Conservation (phyloP, 2,888 invertebrate genomes). For the Lasioglossum leucozonium region DNA sequence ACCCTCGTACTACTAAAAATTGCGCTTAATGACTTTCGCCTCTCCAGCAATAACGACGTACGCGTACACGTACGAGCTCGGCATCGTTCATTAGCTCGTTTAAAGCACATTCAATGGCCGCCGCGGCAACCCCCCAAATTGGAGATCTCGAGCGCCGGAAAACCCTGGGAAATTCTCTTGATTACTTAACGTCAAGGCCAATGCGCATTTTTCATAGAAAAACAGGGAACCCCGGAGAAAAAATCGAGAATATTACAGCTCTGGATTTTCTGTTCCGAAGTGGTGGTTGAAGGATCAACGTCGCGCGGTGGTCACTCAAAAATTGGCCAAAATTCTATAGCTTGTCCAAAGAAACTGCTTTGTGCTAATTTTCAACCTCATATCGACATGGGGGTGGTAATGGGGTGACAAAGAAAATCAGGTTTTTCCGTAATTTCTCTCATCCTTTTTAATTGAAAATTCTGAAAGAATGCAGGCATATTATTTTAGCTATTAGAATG, state of each 20-base stretch:
- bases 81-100: slow-evolving; percentile 1
- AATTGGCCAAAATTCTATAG: too few species aligned
- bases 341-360: too few species aligned
- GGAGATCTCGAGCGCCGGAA: background rate
- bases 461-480: too few species aligned
- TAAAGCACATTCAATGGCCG: background rate
- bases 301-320: too few species aligned
- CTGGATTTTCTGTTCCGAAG: background rate
- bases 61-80: background rate
- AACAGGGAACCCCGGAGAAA: background rate
- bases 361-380: too few species aligned
- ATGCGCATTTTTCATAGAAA: background rate
- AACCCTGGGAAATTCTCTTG: background rate
- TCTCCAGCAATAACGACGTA: background rate
- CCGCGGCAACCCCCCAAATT: background rate
- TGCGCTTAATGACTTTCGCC: slow-evolving; percentile 35
- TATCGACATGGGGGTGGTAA: too few species aligned
- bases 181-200: background rate
- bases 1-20: slow-evolving; percentile 39
- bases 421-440: too few species aligned
- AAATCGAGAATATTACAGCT: background rate
- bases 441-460: too few species aligned
- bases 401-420: too few species aligned
- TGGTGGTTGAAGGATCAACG: background rate
- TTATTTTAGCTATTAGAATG: too few species aligned